Percentiles rank a stretch among this genome's conserved stretches.
Conservation (phyloP, 2,888 invertebrate species). For the Tromatobia lineatoria region DNA sequence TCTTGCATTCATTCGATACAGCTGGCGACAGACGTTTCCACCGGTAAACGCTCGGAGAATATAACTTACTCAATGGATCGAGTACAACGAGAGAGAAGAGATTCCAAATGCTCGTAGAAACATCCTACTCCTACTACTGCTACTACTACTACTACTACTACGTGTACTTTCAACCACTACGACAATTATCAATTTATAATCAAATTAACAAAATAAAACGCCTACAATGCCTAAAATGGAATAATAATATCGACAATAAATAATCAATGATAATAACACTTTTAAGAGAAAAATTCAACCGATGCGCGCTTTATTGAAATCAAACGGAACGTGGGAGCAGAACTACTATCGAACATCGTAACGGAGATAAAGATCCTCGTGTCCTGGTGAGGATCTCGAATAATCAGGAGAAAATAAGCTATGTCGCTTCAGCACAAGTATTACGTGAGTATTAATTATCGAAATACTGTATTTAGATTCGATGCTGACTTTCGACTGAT, state of each 20-base stretch:
- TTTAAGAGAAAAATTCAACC: slow-evolving; percentile 60
- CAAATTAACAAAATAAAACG: slow-evolving; percentile 38
- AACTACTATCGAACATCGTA: slow-evolving; percentile 40
- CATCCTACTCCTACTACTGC: too few relatives aligned
- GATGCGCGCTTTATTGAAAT: slow-evolving; percentile 32
- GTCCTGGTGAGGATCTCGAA: slow-evolving; percentile 51
- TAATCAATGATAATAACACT: slow-evolving; percentile 71
- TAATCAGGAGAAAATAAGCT: slow-evolving; percentile 71
- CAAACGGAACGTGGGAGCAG: slow-evolving; percentile 34
- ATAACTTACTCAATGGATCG: slow-evolving; percentile 19
- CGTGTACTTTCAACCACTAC: slow-evolving; percentile 19
- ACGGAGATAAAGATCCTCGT: slow-evolving; percentile 41
- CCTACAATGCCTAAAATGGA: slow-evolving; percentile 40
- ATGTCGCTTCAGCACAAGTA: slow-evolving; percentile 85
- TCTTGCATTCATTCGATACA: slow-evolving; percentile 15
- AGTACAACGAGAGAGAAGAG: slow-evolving; percentile 13
- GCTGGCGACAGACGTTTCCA: slow-evolving; percentile 1
- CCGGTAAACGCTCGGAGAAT: slow-evolving; percentile 14
- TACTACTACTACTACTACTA: too few relatives aligned
- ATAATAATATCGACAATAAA: slow-evolving; percentile 61
- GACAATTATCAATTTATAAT: slow-evolving; percentile 50
- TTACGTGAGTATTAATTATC: slow-evolving; percentile 80
- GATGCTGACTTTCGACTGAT: neutral
- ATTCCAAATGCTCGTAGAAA: slow-evolving; percentile 40
- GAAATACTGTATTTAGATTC: neutral